Base-by-base conservation (phyloP, 2,797 vertebrate genomes). In the Loriculus beryllinus region DNA sequence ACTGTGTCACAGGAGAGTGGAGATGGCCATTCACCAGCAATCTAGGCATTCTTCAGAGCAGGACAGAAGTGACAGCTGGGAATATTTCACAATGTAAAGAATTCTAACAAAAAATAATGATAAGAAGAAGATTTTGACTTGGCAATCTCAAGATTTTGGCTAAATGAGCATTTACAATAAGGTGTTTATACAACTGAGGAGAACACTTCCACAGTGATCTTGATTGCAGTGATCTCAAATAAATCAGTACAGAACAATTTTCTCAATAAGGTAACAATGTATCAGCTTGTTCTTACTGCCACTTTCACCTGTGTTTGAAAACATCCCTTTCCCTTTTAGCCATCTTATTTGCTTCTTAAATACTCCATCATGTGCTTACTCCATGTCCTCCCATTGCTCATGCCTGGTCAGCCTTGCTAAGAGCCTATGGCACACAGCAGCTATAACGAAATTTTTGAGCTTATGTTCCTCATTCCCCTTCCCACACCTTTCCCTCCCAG, bases 141-240 rank as follows among this genome's bases (percentile, higher is more conserved):
- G 0, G 35, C 23, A 93, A 77, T 48, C 6, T 77, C 5, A 92
- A 82, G 65, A 91, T 89, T 93, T 93, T 80, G 86, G 88, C 72
- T 95, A 96, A 95, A 95, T 21, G 94, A 93, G 74, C 83, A 94
- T 94, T 96, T 96, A 93, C 90, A 97, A 37, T 74, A 87, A 86
- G 82, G 49, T 82, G 81, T 86, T 94, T 71, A 69, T 49, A 95
- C 59, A 96, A 68, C 54, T 40, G 81, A 94, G 84, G 65, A 72
- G 59, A 86, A 95, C 62, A 91, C 80, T 87, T 80, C 87, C 72
- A 56, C n/a, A 94, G 88, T 16, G 75, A 90, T 91, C 89, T 79
- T 93, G 91, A 96, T 76, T 93, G 94, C 91, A 95, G 60, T 0
- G 45, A 84, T 84, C 77, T 77, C 95, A 96, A 74, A 89, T 54